phyloP scores from a whole-genome alignment of 1,140 invertebrate species.

The Drosophila azteca region DNA sequence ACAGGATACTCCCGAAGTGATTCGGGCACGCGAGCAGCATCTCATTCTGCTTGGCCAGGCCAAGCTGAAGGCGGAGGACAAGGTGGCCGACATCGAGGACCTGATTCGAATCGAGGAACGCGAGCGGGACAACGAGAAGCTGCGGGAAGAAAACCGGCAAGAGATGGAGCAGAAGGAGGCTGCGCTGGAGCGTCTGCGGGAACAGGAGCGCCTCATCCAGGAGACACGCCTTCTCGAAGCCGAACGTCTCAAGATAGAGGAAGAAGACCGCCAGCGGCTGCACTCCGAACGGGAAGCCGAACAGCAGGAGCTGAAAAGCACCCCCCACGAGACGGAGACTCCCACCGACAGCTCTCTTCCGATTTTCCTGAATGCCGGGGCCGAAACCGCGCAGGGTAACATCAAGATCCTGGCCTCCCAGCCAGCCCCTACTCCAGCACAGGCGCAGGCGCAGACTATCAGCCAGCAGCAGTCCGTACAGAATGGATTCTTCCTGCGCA shows the following conservation, averaged over 20 bases:
- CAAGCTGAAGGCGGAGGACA: slow-evolving; percentile 47
- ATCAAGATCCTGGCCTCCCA: slow-evolving; percentile 18
- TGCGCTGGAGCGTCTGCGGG: slow-evolving; percentile 49
- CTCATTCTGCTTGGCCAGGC: slow-evolving; percentile 53
- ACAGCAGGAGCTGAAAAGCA: slow-evolving; percentile 37
- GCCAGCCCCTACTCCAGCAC: slow-evolving; percentile 8
- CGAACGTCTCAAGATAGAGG: slow-evolving; percentile 50
- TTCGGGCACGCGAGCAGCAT: slow-evolving; percentile 56
- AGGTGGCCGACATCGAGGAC: slow-evolving; percentile 57
- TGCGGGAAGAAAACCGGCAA: slow-evolving; percentile 53
- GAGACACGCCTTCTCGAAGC: slow-evolving; percentile 50
- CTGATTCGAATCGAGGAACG: slow-evolving; percentile 53
- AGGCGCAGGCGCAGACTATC: slow-evolving; percentile 23
- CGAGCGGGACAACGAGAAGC: slow-evolving; percentile 45
- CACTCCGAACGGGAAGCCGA: slow-evolving; percentile 45
- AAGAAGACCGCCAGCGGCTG: slow-evolving; percentile 56
- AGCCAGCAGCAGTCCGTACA: slow-evolving; percentile 69
- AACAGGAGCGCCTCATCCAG: slow-evolving; percentile 51
- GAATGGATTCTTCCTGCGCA: slow-evolving; percentile 71
- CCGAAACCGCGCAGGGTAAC: slow-evolving; percentile 28
- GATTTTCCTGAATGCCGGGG: slow-evolving; percentile 2
- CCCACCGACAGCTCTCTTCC: slow-evolving; percentile 7
- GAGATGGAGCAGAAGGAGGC: slow-evolving; percentile 50
- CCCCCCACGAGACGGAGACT: slow-evolving; percentile 9
- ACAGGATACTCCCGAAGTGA: slow-evolving; percentile 50